phyloP scores from a whole-genome alignment of 2,888 invertebrate species.

The Agriopis marginaria region DNA sequence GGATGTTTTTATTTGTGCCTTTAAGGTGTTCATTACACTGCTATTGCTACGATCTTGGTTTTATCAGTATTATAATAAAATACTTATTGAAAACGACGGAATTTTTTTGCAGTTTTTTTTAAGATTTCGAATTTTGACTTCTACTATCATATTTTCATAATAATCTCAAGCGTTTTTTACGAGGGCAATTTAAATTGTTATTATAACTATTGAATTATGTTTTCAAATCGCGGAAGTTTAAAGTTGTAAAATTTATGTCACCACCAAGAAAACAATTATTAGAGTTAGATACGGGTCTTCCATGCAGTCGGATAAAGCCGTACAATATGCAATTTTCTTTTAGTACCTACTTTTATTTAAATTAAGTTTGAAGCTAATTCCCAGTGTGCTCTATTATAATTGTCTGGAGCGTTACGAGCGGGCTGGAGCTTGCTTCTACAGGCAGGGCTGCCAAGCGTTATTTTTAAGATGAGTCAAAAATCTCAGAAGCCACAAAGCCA shows the following conservation, averaged over 20 bases:
- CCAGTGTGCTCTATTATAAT: conserved; percentile 56
- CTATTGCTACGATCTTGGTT: conserved; percentile 1
- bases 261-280: conserved; percentile 30
- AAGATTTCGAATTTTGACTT: too few species aligned
- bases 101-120: too few species aligned
- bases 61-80: neutral
- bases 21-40: conserved; percentile 25
- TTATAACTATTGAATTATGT: too few species aligned
- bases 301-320: conserved; percentile 43
- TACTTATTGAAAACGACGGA: neutral
- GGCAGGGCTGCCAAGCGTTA: conserved; percentile 24
- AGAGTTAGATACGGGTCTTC: conserved; percentile 32
- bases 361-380: conserved; percentile 57
- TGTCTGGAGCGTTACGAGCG: conserved; percentile 49
- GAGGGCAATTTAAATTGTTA: too few species aligned
- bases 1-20: conserved; percentile 19
- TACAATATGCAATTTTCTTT: conserved; percentile 49
- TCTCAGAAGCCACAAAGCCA: neutral
- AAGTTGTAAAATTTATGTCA: too few species aligned
- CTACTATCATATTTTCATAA: too few species aligned
- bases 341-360: conserved; percentile 56
- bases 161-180: too few species aligned
- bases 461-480: neutral
- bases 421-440: conserved; percentile 25
- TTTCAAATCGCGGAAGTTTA: too few species aligned